phyloP scores from a whole-genome alignment of 2,113 vertebrate genomes.

The Arothron firmamentum region DNA sequence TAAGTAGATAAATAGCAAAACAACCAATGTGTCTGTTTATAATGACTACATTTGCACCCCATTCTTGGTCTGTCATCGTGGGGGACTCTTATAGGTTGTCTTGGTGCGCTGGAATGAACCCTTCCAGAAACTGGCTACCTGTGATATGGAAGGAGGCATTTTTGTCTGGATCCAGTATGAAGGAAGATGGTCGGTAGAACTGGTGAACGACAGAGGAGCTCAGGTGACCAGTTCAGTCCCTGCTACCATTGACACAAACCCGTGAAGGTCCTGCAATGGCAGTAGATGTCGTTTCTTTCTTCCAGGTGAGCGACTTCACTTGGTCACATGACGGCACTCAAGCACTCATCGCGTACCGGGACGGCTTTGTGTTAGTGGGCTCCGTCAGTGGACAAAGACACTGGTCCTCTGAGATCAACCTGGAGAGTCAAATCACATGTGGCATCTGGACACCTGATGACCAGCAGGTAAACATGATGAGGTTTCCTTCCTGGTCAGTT shows the following conservation, averaged over 20 bases:
- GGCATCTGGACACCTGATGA: constrained; percentile 99
- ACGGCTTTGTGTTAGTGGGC: constrained; percentile 95
- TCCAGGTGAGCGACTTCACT: constrained; percentile 95
- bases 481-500: not conserved
- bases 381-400: constrained; percentile 98
- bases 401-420: constrained; percentile 98
- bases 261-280: not conserved
- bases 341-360: constrained; percentile 95
- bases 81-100: constrained; percentile 81
- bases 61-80: not conserved
- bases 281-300: not conserved
- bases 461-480: constrained; percentile 81
- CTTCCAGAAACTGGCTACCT: constrained; percentile 98
- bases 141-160: constrained; percentile 96
- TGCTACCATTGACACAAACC: not conserved
- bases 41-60: too few relatives aligned
- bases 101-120: constrained; percentile 98
- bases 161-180: constrained; percentile 99
- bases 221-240: constrained; percentile 75
- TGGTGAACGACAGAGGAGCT: constrained; percentile 96
- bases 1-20: not conserved
- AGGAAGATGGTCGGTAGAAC: constrained; percentile 96
- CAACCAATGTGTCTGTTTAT: too few relatives aligned
- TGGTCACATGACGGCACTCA: constrained; percentile 99
- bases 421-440: constrained; percentile 98